Evolutionary conservation across 2,797 vertebrate species (phyloP), one percentile per base, ranked within the genome.

Genomic region (Steatocranus sp.): DNA sequence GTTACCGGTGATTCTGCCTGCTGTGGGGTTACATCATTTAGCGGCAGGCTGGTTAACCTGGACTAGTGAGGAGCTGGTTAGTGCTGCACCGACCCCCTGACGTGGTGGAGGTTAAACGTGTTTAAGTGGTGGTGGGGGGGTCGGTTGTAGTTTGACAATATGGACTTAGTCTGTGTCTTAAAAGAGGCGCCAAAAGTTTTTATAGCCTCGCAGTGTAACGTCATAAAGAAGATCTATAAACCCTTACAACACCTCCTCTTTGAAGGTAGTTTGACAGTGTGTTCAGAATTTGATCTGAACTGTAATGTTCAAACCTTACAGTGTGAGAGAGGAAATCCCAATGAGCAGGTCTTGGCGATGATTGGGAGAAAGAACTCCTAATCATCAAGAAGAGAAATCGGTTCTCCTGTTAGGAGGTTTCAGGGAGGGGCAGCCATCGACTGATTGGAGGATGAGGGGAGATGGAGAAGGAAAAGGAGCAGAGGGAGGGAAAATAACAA

Each of bases 111-210:
- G 25, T 5, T 70, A 30, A 46, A 46, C 17, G 10, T 46, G 41
- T 12, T 46, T 70, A 27, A n/a, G 27, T 32, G 8, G 25, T 27
- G 51, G 1, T 27, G 1, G 27, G 23, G 27, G 56, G 6, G 14
- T 11, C 12, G 27, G 48, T 32, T 58, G 30, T 18, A 7, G 23
- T 48, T 15, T 25, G 23, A 48, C 46, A 43, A 51, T n/a, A 25
- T 41, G 9, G 25, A 2, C 25, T 9, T n/a, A 5, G 5, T 14
- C 61, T 90, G 94, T 94, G 94, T 95, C 15, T 25, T 18, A 70
- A 48, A 94, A 95, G 30, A 34, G 91, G 94, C 94, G 94, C 95
- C 93, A 95, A 93, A 91, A 79, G 11, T 3, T 38, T 25, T 15
- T 8, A 2, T 11, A n/a, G 10, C 61, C 43, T n/a, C 3, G 1